Evolutionary conservation across 2,113 vertebrate species (phyloP).

Genomic region (Prochilodus magdalenae): DNA sequence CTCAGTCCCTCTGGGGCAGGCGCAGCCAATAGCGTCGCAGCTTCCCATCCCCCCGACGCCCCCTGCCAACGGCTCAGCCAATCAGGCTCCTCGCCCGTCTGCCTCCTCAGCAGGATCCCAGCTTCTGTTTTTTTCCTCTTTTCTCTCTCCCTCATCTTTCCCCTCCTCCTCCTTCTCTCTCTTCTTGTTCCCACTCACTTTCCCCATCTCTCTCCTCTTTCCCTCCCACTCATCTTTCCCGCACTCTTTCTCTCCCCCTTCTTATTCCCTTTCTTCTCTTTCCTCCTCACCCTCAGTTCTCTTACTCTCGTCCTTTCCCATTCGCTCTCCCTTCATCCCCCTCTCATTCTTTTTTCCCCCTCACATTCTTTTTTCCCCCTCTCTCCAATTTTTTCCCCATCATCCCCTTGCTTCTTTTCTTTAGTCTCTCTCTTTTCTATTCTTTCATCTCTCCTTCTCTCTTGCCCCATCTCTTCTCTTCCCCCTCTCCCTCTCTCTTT

Average conservation of each 20-base stretch:
- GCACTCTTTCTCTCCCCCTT: no score
- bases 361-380: no score
- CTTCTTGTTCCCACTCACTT: background rate
- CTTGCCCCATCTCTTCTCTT: background rate
- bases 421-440: no score
- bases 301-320: background rate
- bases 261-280: background rate
- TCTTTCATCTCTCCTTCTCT: background rate
- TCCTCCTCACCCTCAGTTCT: constrained; percentile 20
- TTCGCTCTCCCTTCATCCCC: no score
- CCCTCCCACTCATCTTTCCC: background rate
- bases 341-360: no score
- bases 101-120: constrained; percentile 58
- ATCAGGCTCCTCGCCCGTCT: constrained; percentile 42
- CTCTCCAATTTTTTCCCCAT: no score
- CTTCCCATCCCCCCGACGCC: constrained; percentile 54
- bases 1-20: constrained; percentile 52
- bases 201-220: background rate
- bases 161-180: background rate
- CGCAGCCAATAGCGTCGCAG: constrained; percentile 47
- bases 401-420: no score
- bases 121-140: constrained; percentile 11
- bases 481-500: background rate
- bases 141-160: background rate
- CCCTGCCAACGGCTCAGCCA: constrained; percentile 60